Conservation (phyloP, 2,113 vertebrate species). For the Laticauda colubrina region DNA sequence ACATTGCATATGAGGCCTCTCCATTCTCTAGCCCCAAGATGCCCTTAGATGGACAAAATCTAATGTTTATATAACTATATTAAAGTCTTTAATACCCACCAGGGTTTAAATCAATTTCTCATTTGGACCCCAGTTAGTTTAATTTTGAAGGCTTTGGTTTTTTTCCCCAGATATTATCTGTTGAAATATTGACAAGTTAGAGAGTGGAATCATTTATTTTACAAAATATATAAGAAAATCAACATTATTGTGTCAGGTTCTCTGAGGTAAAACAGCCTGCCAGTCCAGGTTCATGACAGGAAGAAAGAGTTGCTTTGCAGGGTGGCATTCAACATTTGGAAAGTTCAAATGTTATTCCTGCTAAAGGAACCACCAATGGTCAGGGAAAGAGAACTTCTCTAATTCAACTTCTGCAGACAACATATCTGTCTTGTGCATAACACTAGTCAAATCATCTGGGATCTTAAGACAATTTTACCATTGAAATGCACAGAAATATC, state of each 20-base stretch:
- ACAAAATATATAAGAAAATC: constrained; percentile 16
- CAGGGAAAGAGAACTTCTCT: constrained; percentile 2
- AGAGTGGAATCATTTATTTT: neutral
- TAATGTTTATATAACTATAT: neutral
- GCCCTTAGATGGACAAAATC: neutral
- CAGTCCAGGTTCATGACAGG: neutral
- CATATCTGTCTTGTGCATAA: constrained; percentile 14
- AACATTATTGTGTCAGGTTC: neutral
- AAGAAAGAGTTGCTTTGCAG: neutral
- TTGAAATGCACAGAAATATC: neutral
- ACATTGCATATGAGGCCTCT: neutral
- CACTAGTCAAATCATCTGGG: neutral
- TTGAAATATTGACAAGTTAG: neutral
- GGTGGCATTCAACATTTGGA: neutral
- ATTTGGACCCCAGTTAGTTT: neutral
- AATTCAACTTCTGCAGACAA: neutral
- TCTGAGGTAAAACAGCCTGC: neutral
- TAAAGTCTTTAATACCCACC: neutral
- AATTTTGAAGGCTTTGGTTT: neutral
- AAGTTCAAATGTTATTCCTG: constrained; percentile 11
- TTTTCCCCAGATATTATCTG: neutral
- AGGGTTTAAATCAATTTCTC: neutral
- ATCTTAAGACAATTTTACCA: accelerated
- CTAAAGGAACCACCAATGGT: constrained; percentile 7
- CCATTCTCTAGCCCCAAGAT: neutral